Conservation (phyloP, 2,797 vertebrate species). For the Eulemur mongoz region DNA sequence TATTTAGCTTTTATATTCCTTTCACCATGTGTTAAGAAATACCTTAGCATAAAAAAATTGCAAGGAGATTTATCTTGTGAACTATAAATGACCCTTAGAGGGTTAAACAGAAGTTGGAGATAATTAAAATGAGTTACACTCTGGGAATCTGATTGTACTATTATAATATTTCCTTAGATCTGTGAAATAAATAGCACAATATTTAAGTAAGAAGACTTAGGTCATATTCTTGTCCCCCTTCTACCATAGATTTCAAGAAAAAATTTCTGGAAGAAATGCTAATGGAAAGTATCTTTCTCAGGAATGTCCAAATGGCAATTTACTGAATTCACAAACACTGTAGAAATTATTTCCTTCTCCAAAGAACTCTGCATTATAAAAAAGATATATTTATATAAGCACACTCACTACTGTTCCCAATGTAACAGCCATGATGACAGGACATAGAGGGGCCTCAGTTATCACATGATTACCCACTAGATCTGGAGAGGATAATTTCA, state of each 20-base stretch:
- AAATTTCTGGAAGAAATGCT: background rate
- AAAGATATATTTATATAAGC: background rate
- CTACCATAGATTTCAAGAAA: background rate
- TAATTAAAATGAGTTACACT: background rate
- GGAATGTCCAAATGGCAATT: background rate
- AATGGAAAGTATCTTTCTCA: background rate
- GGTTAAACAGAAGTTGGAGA: background rate
- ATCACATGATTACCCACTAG: background rate
- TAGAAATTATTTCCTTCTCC: background rate
- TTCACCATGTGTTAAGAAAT: background rate
- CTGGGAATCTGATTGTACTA: background rate
- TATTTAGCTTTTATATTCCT: background rate
- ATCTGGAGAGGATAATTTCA: background rate
- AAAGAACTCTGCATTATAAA: background rate
- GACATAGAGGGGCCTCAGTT: background rate
- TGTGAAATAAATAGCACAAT: background rate
- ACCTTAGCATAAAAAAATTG: background rate
- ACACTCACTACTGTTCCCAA: background rate
- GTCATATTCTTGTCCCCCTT: background rate
- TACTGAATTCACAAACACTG: background rate
- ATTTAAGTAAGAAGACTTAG: background rate
- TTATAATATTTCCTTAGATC: background rate
- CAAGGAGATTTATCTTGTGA: background rate
- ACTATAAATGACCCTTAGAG: background rate
- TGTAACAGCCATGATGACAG: background rate